Evolutionary conservation across 2,888 invertebrate genomes (phyloP).

Genomic region (Eupithecia tripunctaria): DNA sequence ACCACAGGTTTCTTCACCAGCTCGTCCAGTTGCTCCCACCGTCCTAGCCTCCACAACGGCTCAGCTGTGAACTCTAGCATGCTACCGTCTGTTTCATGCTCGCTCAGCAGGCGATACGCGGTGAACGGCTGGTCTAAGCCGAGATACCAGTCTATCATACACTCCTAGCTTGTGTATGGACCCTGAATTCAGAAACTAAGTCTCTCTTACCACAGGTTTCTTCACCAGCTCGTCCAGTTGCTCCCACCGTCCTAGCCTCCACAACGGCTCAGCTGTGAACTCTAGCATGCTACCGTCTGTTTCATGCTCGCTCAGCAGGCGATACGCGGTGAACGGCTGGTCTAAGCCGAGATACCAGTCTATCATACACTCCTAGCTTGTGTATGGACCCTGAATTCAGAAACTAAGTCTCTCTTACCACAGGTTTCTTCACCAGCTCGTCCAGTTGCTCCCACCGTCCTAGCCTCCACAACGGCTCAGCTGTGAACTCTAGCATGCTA

Average conservation of each 20-base stretch:
- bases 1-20: conserved; percentile 83
- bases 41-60: conserved; percentile 93
- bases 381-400: not conserved
- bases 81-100: conserved; percentile 85
- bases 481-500: conserved; percentile 86
- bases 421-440: conserved; percentile 81
- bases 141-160: conserved; percentile 64
- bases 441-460: conserved; percentile 93
- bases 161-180: too few species aligned
- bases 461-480: conserved; percentile 95
- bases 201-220: conserved; percentile 73
- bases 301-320: conserved; percentile 87
- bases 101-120: conserved; percentile 88
- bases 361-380: not conserved
- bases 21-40: conserved; percentile 91
- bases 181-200: not conserved
- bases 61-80: conserved; percentile 89
- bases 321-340: conserved; percentile 93
- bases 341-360: conserved; percentile 88
- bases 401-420: conserved; percentile 63
- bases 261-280: conserved; percentile 92
- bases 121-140: conserved; percentile 94
- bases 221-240: conserved; percentile 87
- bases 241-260: conserved; percentile 94
- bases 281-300: conserved; percentile 85